Evolutionary conservation across 2,888 invertebrate genomes (phyloP), one percentile per base, ranked within the genome.

Genomic region (Aleiodes alternator): DNA sequence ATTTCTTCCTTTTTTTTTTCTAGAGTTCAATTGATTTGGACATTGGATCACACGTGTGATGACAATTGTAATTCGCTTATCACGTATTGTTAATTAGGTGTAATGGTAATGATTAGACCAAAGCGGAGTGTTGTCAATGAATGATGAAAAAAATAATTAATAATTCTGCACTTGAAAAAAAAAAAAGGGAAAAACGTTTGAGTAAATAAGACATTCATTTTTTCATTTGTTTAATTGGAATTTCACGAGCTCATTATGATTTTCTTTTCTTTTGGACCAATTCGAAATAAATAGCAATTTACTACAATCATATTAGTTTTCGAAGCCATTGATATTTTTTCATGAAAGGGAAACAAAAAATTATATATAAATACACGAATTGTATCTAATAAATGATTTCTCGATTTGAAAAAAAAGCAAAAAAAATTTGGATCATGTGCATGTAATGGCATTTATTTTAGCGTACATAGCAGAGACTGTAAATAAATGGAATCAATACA

Each of bases 391-490:
- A 53, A 11, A 53, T 14, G 4, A 53, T 14, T 14, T 12, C 14
- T 53, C 53, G 53, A 53, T 14, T 53, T 12, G 14, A 53, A 53
- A 53, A 23, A 23, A 23, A 23, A 23, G 23, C 23, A 23, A 55
- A 55, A 55, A 14, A 55, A 55, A 5, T 14, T 0, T 64, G 23
- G 43, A 64, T 64, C 43, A 64, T 64, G 9, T 64, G 64, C 64
- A 64, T 48, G 64, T 64, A 64, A 64, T 64, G 64, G 64, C 64
- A 64, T 64, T 64, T 64, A 64, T 64, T 64, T 64, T 64, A 64
- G 23, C 64, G 43, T 64, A 64, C 64, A 64, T 64, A 43, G 48
- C 14, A 48, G 64, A 64, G 43, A 64, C 43, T 64, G 64, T 64
- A 64, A 64, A 64, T 64, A 64, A 64, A 64, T 64, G 64, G 16